These are phyloP conservation scores for Lasioglossum calceatum DNA, from an alignment of 2,888 invertebrate species.

Conservation along the genomic window DNA sequence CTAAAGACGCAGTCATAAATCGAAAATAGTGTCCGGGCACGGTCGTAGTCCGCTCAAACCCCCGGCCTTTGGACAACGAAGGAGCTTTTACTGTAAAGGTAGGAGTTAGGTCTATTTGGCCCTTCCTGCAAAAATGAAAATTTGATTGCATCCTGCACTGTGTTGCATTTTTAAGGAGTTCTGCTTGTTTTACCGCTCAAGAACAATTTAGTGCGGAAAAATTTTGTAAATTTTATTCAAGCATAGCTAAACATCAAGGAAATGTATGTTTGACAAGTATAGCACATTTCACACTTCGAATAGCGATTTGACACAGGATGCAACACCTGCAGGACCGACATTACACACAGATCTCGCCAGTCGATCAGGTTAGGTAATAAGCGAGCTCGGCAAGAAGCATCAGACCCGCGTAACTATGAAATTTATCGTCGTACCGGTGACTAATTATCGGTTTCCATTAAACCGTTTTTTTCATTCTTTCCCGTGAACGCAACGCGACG, in stretches of 20 bases:
- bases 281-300: not conserved
- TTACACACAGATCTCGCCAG: constrained; percentile 1
- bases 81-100: not conserved
- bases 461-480: constrained; percentile 24
- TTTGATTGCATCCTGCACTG: too few species aligned
- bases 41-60: too few species aligned
- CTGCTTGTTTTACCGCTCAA: too few species aligned
- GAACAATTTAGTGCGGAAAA: not conserved
- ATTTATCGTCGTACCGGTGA: constrained; percentile 52
- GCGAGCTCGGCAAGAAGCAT: not conserved
- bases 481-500: constrained; percentile 20
- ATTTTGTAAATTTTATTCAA: too few species aligned
- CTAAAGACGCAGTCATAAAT: too few species aligned
- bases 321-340: not conserved
- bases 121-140: too few species aligned
- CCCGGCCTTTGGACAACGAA: too few species aligned
- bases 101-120: too few species aligned
- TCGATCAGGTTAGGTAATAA: constrained; percentile 38
- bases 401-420: constrained; percentile 25
- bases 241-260: too few species aligned
- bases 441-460: constrained; percentile 60
- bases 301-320: not conserved
- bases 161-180: too few species aligned
- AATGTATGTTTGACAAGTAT: not conserved
- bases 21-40: too few species aligned